These are phyloP conservation scores for Tyrophagus putrescentiae DNA, from an alignment of 1,140 invertebrate genomes.

Conservation along the genomic window DNA sequence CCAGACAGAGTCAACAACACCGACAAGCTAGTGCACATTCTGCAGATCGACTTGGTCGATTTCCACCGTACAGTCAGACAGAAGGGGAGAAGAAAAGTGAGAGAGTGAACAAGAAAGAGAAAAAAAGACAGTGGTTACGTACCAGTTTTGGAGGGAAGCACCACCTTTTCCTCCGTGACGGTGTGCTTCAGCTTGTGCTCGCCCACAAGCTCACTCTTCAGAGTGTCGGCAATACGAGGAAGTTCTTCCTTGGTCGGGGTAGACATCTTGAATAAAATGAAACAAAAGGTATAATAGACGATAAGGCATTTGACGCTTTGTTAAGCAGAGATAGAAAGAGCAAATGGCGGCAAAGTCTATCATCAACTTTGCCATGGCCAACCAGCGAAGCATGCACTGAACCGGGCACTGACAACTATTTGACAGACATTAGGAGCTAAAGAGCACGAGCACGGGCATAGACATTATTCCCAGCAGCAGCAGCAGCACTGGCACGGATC, in stretches of 20 bases:
- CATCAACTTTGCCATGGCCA: too few relatives aligned
- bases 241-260: constrained; percentile 49
- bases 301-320: too few relatives aligned
- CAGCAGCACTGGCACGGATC: too few relatives aligned
- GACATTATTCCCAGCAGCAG: too few relatives aligned
- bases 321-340: too few relatives aligned
- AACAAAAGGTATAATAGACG: too few relatives aligned
- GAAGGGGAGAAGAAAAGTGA: background rate
- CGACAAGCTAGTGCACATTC: background rate
- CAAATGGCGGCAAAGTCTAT: too few relatives aligned
- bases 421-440: too few relatives aligned
- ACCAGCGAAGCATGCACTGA: too few relatives aligned
- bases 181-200: constrained; percentile 70
- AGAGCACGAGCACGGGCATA: too few relatives aligned
- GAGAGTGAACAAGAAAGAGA: background rate
- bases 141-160: constrained; percentile 87
- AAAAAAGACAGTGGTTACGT: constrained; percentile 29
- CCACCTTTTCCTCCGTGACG: constrained; percentile 80
- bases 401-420: too few relatives aligned
- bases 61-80: background rate
- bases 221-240: constrained; percentile 65
- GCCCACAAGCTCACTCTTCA: constrained; percentile 73
- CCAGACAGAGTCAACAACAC: background rate
- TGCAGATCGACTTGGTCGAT: background rate
- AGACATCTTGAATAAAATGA: constrained; percentile 18